Base-by-base conservation (phyloP, 2,888 invertebrate species). In the Thereva nobilitata region DNA sequence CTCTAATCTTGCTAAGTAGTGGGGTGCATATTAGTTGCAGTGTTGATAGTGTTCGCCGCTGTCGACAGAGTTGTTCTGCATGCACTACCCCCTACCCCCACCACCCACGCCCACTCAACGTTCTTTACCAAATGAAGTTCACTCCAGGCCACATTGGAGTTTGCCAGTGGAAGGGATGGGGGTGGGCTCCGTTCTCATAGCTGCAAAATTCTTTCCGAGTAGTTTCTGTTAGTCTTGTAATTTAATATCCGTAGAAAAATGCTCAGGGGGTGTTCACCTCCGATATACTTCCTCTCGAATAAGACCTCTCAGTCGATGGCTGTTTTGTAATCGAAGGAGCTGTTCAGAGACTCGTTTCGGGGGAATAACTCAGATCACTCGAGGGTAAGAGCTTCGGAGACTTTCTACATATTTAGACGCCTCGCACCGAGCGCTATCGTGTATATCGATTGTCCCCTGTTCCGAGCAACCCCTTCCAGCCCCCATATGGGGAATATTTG, bases 221-320 rank as follows among this genome's bases (percentile, higher is more conserved):
- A 34, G 10, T 53, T 64, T 42, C 44, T 42, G 37, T 64, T 64
- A 10, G 52, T 64, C 64, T 42, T 53, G 64, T 64, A 64, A 64
- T 53, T 64, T 64, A 64, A 64, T 64, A 64, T 53, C 9, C 41
- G 6, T 40, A 40, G 41, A 9, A 56, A 40, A 12, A 38, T 61
- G 40, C 42, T 50, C 23, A 49, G 50, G 38, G 41, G 34, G 10
- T 7, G 5, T 9, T 41, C 49, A 61, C 6, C 23, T 6, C 35
- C 45, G 6, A 37, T 9, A 4, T n/a, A 35, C 5, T 10, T 35
- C 8, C 47, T 10, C 38, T 35, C 37, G 12, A 59, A 59, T 35
- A 59, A 37, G 47, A 12, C 57, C 42, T 38, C 37, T 59, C 6
- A 47, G 37, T 47, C 23, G 23, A 23, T 23, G 23, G 23, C 23